Percentiles rank a stretch among this genome's conserved stretches.
phyloP scores from a whole-genome alignment of 2,113 vertebrate genomes.

The Sceloporus tristichus region DNA sequence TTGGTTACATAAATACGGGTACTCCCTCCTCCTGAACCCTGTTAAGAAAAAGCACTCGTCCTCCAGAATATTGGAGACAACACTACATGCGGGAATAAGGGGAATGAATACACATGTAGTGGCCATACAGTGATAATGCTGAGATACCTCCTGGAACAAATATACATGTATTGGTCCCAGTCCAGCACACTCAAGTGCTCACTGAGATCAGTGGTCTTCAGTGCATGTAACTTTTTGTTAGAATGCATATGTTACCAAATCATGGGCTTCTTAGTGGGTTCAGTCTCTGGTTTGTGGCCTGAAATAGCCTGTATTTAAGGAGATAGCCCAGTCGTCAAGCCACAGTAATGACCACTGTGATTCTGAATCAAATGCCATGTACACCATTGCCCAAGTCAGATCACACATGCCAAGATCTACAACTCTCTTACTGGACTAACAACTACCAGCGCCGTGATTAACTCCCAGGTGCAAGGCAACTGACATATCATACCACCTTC shows the following conservation, averaged over 20 bases:
- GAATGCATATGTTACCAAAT: neutral
- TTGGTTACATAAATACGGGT: neutral
- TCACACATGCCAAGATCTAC: neutral
- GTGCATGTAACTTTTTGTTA: neutral
- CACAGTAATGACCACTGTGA: neutral
- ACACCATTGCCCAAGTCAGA: neutral
- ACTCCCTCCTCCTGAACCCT: neutral
- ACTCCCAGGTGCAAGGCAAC: neutral
- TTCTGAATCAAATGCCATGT: neutral
- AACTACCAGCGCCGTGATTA: neutral
- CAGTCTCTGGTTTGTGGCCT: neutral
- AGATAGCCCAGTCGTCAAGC: neutral
- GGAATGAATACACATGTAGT: neutral
- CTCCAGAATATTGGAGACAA: neutral
- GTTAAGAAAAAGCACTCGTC: neutral
- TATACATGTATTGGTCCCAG: neutral
- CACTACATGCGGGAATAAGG: neutral
- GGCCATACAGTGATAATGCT: neutral
- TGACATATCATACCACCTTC: no score
- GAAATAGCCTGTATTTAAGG: neutral
- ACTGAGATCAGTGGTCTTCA: neutral
- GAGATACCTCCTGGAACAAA: neutral
- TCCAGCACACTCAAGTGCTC: neutral
- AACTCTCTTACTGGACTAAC: neutral
- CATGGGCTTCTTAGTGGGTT: neutral